Evolutionary conservation across 2,888 invertebrate species (phyloP).

Genomic region (Drosophila kuntzei): DNA sequence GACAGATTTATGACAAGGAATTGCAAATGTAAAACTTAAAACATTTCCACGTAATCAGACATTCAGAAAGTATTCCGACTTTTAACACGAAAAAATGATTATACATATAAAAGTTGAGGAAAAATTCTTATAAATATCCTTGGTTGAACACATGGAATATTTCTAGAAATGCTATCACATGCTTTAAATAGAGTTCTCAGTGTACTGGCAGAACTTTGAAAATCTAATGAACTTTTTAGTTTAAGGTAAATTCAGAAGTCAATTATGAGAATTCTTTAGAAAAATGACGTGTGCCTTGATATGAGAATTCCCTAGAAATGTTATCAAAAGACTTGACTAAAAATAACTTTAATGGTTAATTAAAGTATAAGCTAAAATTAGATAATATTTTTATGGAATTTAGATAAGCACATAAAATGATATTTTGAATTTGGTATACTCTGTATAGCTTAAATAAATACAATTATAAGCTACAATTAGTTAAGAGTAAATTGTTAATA

Average conservation of each 20-base stretch:
- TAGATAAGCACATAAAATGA: slow-evolving; percentile 23
- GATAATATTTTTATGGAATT: slow-evolving; percentile 11
- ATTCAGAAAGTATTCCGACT: slow-evolving; percentile 5
- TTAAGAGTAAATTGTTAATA: not conserved
- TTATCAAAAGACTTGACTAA: slow-evolving; percentile 2
- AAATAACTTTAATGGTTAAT: slow-evolving; percentile 11
- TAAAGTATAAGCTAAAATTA: slow-evolving; percentile 33
- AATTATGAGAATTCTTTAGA: not conserved
- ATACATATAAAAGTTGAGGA: not conserved
- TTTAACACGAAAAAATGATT: slow-evolving; percentile 17
- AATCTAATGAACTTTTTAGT: not conserved
- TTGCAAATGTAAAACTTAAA: slow-evolving; percentile 4
- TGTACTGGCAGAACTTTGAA: not conserved
- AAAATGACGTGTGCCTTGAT: not conserved
- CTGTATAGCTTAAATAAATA: not conserved
- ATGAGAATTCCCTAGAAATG: not conserved
- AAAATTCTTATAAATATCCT: not conserved
- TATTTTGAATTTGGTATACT: not conserved
- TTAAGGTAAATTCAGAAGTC: not conserved
- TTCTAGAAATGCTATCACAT: not conserved
- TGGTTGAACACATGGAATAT: not conserved
- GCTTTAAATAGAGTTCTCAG: not conserved
- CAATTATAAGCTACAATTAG: not conserved
- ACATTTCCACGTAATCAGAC: slow-evolving; percentile 9
- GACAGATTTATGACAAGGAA: slow-evolving; percentile 23